Conservation (phyloP, 2,113 vertebrate species). For the Salminus brasiliensis region DNA sequence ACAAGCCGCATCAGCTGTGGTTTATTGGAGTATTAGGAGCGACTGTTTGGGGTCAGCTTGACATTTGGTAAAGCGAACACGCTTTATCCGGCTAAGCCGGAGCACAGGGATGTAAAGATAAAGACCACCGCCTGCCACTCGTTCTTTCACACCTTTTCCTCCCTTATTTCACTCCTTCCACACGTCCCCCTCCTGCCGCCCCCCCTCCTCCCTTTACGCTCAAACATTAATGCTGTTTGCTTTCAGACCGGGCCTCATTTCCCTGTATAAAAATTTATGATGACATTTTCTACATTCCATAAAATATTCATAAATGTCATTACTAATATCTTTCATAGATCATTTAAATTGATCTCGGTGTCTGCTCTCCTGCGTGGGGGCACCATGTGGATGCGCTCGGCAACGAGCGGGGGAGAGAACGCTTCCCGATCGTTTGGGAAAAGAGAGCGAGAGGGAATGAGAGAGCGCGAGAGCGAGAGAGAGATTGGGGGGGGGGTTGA, state of each 20-base stretch:
- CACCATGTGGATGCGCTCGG: neutral
- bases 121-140: neutral
- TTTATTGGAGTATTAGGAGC: neutral
- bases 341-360: conserved; percentile 79
- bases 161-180: neutral
- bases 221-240: conserved; percentile 84
- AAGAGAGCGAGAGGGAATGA: neutral
- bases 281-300: conserved; percentile 80
- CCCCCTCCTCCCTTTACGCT: too few species aligned
- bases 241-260: conserved; percentile 82
- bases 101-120: neutral
- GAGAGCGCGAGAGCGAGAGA: neutral
- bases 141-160: neutral
- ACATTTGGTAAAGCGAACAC: neutral
- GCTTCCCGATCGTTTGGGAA: neutral
- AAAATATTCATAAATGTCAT: conserved; percentile 87
- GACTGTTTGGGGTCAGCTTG: neutral
- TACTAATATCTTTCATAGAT: conserved; percentile 84
- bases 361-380: conserved; percentile 20
- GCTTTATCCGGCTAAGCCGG: neutral
- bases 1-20: neutral
- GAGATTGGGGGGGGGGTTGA: neutral
- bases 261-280: conserved; percentile 82
- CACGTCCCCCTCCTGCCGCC: neutral
- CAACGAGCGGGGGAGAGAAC: neutral